Evolutionary conservation across 2,797 vertebrate genomes (phyloP).

Genomic region (Molossus alvarezi): DNA sequence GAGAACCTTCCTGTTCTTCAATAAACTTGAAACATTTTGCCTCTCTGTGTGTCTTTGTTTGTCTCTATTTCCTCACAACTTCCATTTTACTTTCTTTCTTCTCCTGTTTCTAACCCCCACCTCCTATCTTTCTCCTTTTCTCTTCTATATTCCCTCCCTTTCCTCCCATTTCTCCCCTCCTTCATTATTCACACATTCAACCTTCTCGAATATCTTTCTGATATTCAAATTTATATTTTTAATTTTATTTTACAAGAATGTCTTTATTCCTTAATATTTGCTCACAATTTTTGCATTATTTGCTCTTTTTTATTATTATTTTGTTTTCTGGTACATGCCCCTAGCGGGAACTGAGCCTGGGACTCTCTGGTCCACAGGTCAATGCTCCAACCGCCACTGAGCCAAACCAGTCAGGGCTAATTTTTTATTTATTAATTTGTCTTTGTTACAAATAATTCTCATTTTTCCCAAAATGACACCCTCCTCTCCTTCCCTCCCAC

Average conservation of each 20-base stretch:
- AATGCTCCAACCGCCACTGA: too few species aligned
- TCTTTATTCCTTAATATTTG: constrained; percentile 10
- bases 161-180: not conserved
- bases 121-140: not conserved
- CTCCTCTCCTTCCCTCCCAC: too few species aligned
- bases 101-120: not conserved
- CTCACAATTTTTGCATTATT: not conserved
- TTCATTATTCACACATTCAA: not conserved
- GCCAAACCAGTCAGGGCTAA: too few species aligned
- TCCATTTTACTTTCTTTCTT: not conserved
- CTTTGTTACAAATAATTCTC: too few species aligned
- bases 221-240: not conserved
- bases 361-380: too few species aligned
- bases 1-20: not conserved
- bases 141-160: not conserved
- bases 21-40: not conserved
- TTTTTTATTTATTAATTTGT: too few species aligned
- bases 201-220: not conserved
- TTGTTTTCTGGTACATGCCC: too few species aligned
- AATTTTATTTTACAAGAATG: not conserved
- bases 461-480: too few species aligned
- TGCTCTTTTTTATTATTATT: not conserved
- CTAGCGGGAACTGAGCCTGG: too few species aligned
- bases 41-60: not conserved
- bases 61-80: too few species aligned